phyloP scores from a whole-genome alignment of 1,140 invertebrate genomes.

The Cataglyphis hispanica region DNA sequence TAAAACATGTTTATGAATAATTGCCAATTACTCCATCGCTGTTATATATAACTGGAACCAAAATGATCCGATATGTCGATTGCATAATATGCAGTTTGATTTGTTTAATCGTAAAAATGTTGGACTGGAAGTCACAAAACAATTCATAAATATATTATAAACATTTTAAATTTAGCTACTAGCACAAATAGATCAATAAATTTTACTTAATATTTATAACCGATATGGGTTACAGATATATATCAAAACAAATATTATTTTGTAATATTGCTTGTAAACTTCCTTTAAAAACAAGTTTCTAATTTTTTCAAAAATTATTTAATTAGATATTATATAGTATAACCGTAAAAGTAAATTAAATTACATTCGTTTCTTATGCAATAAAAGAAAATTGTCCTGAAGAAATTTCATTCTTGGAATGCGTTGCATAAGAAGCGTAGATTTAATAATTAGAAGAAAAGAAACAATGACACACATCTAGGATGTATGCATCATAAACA shows the following conservation, averaged over 20 bases:
- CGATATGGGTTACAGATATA: background rate
- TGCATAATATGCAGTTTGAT: constrained; percentile 29
- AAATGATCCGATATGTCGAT: constrained; percentile 71
- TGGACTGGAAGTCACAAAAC: background rate
- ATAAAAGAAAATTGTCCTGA: constrained; percentile 45
- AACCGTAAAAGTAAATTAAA: background rate
- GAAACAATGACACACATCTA: constrained; percentile 3
- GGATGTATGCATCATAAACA: constrained; percentile 65
- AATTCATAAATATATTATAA: constrained; percentile 11
- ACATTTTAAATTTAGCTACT: constrained; percentile 14
- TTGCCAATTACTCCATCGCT: constrained; percentile 81
- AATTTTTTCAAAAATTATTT: background rate
- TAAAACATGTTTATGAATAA: constrained; percentile 86
- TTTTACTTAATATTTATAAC: constrained; percentile 18
- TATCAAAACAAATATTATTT: background rate
- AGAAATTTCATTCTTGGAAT: constrained; percentile 70
- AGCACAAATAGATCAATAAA: background rate
- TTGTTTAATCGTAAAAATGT: constrained; percentile 21
- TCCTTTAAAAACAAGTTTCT: background rate
- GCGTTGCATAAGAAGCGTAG: constrained; percentile 60
- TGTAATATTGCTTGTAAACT: constrained; percentile 7
- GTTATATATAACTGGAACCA: constrained; percentile 68
- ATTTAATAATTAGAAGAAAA: constrained; percentile 22
- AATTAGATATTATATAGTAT: background rate
- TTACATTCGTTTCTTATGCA: constrained; percentile 50